Conservation (phyloP, 2,113 vertebrate species). For the Condylura cristata region DNA sequence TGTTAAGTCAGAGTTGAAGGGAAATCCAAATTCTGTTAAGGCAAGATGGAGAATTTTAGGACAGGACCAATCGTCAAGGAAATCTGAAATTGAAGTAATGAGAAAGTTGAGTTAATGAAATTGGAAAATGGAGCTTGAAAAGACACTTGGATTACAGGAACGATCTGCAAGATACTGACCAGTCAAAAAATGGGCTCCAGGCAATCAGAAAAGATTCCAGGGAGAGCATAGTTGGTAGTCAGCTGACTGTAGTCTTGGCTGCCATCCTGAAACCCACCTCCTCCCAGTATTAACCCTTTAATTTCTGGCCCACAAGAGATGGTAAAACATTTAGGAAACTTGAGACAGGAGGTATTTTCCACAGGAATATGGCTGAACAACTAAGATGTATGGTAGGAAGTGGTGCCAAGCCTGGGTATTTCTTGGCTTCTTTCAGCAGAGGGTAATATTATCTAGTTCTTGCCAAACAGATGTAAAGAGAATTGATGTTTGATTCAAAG, state of each 20-base stretch:
- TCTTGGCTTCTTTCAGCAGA: not conserved
- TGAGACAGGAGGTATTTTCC: not conserved
- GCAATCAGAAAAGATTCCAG: not conserved
- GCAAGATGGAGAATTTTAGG: not conserved
- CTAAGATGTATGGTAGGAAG: not conserved
- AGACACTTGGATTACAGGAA: not conserved
- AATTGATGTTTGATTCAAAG: not conserved
- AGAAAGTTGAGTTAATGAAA: not conserved
- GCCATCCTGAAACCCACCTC: not conserved
- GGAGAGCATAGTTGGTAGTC: no score
- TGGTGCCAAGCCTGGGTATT: not conserved
- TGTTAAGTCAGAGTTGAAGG: not conserved
- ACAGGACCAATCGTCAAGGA: not conserved
- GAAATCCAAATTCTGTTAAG: not conserved
- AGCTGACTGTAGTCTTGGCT: not conserved
- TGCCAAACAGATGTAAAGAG: not conserved
- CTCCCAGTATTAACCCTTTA: not conserved
- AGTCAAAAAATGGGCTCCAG: not conserved
- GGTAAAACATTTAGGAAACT: not conserved
- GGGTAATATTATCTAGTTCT: not conserved
- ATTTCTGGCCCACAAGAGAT: not conserved
- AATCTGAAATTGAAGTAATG: not conserved
- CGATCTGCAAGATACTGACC: not conserved
- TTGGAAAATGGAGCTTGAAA: not conserved
- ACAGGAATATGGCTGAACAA: not conserved